Percentiles rank a stretch among this genome's conserved stretches.
Conservation (phyloP, 2,888 invertebrate genomes). For the Patella pellucida region DNA sequence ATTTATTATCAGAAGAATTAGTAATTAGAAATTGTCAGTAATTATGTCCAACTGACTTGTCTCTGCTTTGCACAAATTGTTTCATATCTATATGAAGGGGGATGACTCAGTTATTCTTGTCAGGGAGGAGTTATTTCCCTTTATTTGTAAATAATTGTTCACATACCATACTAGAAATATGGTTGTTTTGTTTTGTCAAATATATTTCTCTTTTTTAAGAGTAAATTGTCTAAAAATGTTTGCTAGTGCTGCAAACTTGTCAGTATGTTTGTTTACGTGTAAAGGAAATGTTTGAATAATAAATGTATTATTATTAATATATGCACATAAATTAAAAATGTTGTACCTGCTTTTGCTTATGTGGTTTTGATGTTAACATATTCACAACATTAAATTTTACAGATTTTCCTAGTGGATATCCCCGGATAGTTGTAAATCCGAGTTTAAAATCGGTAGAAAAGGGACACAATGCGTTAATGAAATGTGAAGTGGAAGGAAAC, state of each 20-base stretch:
- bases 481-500: constrained; percentile 89
- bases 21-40: not conserved
- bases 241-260: not conserved
- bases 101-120: not conserved
- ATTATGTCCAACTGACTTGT: constrained; percentile 13
- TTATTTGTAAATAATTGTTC: not conserved
- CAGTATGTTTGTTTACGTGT: no score
- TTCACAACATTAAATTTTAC: constrained; percentile 41
- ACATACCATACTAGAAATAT: no score
- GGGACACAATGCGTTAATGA: constrained; percentile 89
- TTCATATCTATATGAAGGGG: not conserved
- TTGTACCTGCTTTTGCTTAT: no score
- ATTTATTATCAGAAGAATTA: not conserved
- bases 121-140: constrained; percentile 18
- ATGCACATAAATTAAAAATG: no score
- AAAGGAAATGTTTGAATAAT: no score
- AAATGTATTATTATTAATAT: no score
- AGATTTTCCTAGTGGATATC: constrained; percentile 93
- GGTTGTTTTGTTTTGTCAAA: no score
- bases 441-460: constrained; percentile 95
- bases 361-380: not conserved
- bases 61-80: not conserved
- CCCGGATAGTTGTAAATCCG: constrained; percentile 88
- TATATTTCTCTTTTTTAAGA: constrained; percentile 12
- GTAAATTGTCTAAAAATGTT: constrained; percentile 3